Evolutionary conservation across 2,797 vertebrate genomes (phyloP).

Genomic region (Borostomias antarcticus): DNA sequence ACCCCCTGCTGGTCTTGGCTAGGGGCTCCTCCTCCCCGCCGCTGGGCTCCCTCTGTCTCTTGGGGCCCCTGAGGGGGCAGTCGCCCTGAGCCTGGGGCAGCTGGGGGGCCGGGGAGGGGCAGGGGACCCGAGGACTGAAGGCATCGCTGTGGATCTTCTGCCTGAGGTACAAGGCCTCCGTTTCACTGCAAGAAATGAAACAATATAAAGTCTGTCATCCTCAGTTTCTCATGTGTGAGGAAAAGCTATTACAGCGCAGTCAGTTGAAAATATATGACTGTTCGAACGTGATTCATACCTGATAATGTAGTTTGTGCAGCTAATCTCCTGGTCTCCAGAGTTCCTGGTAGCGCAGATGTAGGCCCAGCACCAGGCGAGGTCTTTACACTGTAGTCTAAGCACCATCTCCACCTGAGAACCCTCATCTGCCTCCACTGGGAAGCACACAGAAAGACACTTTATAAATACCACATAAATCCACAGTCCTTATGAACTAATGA

Average conservation of each 20-base stretch:
- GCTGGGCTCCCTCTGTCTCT: slow-evolving; percentile 56
- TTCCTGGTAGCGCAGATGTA: slow-evolving; percentile 57
- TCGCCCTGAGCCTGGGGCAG: slow-evolving; percentile 24
- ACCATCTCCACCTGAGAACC: slow-evolving; percentile 66
- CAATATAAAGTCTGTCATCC: slow-evolving; percentile 13
- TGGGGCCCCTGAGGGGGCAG: slow-evolving; percentile 37
- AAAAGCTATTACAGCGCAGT: background rate
- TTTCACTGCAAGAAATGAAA: slow-evolving; percentile 60
- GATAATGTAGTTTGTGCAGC: slow-evolving; percentile 77
- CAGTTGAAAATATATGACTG: background rate
- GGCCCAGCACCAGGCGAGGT: slow-evolving; percentile 77
- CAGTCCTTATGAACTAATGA: no score
- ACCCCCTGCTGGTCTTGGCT: slow-evolving; percentile 37
- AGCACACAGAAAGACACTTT: background rate
- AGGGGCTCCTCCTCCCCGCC: slow-evolving; percentile 46
- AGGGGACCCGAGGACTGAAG: slow-evolving; percentile 34
- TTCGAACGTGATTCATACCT: slow-evolving; percentile 64
- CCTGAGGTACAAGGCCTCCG: slow-evolving; percentile 70
- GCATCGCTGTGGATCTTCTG: slow-evolving; percentile 53
- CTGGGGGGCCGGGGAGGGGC: slow-evolving; percentile 30
- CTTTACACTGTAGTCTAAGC: slow-evolving; percentile 73
- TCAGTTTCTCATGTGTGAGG: background rate
- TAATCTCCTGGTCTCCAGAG: slow-evolving; percentile 50
- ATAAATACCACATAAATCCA: no score
- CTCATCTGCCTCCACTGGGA: slow-evolving; percentile 64